These are phyloP conservation scores for Caenorhabditis sp. DNA, from an alignment of 2,888 invertebrate genomes.

Conservation along the genomic window DNA sequence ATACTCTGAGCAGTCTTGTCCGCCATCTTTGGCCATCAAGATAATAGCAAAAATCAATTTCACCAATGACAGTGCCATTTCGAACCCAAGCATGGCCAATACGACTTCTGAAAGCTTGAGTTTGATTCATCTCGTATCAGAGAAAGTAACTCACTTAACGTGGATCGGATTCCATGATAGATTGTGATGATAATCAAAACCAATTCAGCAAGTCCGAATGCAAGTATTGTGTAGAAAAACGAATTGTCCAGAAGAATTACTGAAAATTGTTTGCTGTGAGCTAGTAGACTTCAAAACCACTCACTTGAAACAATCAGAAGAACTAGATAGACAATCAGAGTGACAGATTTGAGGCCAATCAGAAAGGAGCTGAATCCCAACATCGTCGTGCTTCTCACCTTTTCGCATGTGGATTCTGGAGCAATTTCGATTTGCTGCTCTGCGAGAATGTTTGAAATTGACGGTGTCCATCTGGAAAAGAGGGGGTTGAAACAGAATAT, in stretches of 20 bases:
- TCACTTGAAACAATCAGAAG: constrained; percentile 45
- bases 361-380: constrained; percentile 58
- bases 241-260: constrained; percentile 44
- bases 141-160: constrained; percentile 50
- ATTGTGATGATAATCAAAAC: constrained; percentile 36
- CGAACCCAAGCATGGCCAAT: constrained; percentile 48
- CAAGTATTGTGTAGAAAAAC: constrained; percentile 57
- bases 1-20: constrained; percentile 46
- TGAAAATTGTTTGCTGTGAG: not conserved
- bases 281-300: not conserved
- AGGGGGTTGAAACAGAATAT: constrained; percentile 4
- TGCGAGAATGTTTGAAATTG: constrained; percentile 18
- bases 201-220: constrained; percentile 50
- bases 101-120: constrained; percentile 61
- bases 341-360: constrained; percentile 47
- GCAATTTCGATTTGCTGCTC: constrained; percentile 15
- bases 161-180: constrained; percentile 49
- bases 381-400: constrained; percentile 18
- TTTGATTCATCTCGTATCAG: no score
- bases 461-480: constrained; percentile 29
- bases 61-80: constrained; percentile 31
- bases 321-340: constrained; percentile 41
- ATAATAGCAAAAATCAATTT: constrained; percentile 54
- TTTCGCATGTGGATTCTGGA: constrained; percentile 6
- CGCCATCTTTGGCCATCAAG: constrained; percentile 49